phyloP scores from a whole-genome alignment of 2,888 invertebrate species.

The Phaedon cochleariae region DNA sequence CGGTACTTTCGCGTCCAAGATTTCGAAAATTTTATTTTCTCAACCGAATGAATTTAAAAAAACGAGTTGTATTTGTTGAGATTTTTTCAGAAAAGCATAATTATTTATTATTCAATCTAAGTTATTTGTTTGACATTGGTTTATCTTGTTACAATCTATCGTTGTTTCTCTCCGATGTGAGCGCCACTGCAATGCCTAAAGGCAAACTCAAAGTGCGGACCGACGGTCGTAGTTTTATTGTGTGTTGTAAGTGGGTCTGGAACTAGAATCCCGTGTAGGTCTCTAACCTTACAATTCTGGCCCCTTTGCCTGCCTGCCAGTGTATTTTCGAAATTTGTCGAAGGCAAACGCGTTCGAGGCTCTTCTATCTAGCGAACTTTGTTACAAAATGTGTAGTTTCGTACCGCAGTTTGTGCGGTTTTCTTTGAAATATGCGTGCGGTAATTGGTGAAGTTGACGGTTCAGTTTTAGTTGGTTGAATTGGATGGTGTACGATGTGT shows the following conservation, averaged over 20 bases:
- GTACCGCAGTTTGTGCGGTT: constrained; percentile 7
- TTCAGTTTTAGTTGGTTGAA: constrained; percentile 9
- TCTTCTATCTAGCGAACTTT: constrained; percentile 28
- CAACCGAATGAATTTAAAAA: too few species aligned
- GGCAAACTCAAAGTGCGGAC: constrained; percentile 43
- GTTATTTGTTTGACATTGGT: too few species aligned
- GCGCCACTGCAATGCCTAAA: constrained; percentile 32
- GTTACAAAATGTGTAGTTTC: constrained; percentile 18
- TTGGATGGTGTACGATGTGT: constrained; percentile 40
- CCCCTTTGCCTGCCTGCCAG: constrained; percentile 48
- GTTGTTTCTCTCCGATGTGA: background rate
- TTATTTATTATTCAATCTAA: too few species aligned
- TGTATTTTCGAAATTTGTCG: constrained; percentile 48
- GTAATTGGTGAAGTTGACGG: background rate
- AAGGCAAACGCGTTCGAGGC: constrained; percentile 34
- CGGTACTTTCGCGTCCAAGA: too few species aligned
- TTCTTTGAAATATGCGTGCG: background rate
- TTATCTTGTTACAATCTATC: background rate
- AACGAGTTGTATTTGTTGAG: too few species aligned
- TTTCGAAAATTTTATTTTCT: too few species aligned
- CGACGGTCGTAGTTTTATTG: constrained; percentile 60
- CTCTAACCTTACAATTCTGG: constrained; percentile 49
- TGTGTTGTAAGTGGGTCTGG: constrained; percentile 55
- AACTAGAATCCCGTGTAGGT: constrained; percentile 54
- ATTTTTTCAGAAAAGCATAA: too few species aligned